Evolutionary conservation across 2,113 vertebrate genomes (phyloP), one percentile per base, ranked within the genome.

Genomic region (Nesogale talazaci): DNA sequence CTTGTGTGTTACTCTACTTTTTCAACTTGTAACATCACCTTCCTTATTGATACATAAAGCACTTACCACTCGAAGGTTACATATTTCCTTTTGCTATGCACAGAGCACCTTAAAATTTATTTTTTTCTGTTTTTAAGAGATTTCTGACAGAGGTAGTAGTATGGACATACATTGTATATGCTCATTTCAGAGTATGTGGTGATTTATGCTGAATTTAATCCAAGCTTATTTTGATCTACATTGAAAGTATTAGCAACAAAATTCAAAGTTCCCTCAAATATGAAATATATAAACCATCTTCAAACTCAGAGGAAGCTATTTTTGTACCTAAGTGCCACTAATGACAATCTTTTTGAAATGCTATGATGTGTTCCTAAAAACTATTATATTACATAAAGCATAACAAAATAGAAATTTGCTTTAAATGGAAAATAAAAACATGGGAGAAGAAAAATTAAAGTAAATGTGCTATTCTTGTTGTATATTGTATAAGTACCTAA

Each of bases 121-220:
- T 77, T 91, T 90, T 82, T 91, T 83, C 79, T 6, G 79, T 77
- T 86, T 92, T 95, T 79, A 89, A 87, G 57, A 85, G 81, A 87
- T 95, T 96, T 96, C 88, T 94, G 84, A 93, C 63, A 88, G 65
- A 87, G 81, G 36, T 27, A 80, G 65, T 89, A 83, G 36, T 27
- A 80, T 5, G 81, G 82, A 94, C 86, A 91, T 6, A 65, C 14
- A 52, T 5, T 85, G 31, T 23, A 78, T 89, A 93, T 90, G 96
- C 88, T 89, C 46, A 94, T 97, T 96, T 95, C 83, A 96, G 79
- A 94, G 36, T 76, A 31, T 31, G 6, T 15, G 93, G 92, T 96
- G 93, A 97, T 97, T 96, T 72, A 61, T 94, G 82, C 31, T 95
- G 94, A 95, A 79, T 96, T 85, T 86, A 97, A 97, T 91, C 15